Base-by-base conservation (phyloP, 2,113 vertebrate species). In the Oophaga pumilio region DNA sequence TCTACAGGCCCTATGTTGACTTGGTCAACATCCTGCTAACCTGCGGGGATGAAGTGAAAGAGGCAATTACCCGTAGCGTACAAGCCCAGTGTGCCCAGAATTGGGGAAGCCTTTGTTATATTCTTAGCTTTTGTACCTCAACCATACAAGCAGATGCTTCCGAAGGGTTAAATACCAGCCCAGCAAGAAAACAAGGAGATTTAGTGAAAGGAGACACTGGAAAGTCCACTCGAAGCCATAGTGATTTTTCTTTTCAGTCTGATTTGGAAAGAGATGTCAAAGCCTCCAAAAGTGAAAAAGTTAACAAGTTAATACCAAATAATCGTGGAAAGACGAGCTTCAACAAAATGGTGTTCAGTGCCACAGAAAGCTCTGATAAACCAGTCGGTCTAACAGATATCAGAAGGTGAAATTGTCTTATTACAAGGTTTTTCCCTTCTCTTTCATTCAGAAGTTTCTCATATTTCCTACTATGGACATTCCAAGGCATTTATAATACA, bases 11-110 rank as follows among this genome's bases (percentile, higher is more conserved):
- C 0, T 99, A 98, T 18, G 96, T 99, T 90, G 97, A 99, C 93
- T 94, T 99, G 59, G 97, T 99, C 91, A 98, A 98, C 89, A 96
- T 97, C 89, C 92, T 99, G 91, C 95, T 99, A 90, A 95, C 95
- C 90, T 99, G 98, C 0, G 97, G 97, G 1, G 97, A 99, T 87
- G 97, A 98, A 90, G 97, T 99, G 91, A 99, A 96, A 90, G 97
- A 97, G 88, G 97, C 97, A 0, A 91, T 99, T 91, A 97, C 96
- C 0, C 94, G 93, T 82, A 99, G 97, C 0, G 95, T 99, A 28
- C 96, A 97, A 81, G 93, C 96, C 26, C 98, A 99, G 92, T 99
- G 98, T 0, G 97, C 98, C 90, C 97, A 99, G 93, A 99, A 96
- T 93, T 99, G 97, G 97, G 98, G 97, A 8, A 95, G 96, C 10